A percentile compares a stretch with the other conserved stretches of the same genome.
Evolutionary conservation across 2,888 invertebrate species (phyloP).

Genomic region (Oligia fasciuncula): DNA sequence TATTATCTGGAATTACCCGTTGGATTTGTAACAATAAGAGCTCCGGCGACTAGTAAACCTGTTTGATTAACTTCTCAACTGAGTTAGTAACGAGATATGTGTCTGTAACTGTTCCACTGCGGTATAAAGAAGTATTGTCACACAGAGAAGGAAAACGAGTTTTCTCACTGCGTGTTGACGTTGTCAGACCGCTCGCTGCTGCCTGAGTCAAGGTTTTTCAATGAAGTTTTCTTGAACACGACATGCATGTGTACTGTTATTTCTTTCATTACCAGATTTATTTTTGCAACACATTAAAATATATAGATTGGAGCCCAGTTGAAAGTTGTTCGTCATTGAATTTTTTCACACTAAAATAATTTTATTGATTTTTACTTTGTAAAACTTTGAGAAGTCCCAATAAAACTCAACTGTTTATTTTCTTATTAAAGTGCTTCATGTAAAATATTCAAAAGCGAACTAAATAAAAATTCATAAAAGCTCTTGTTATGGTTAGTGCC

Average conservation of each 20-base stretch:
- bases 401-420: not conserved
- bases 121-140: not conserved
- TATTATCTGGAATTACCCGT: not conserved
- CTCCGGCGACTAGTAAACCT: not conserved
- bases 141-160: not conserved
- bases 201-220: not conserved
- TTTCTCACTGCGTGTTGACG: not conserved
- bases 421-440: conserved; percentile 15
- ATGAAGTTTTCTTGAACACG: not conserved
- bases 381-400: not conserved
- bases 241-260: not conserved
- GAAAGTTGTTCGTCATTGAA: too few relatives aligned
- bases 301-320: not conserved
- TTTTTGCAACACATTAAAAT: not conserved
- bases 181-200: not conserved
- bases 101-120: not conserved
- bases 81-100: not conserved
- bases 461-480: conserved; percentile 6
- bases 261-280: conserved; percentile 20
- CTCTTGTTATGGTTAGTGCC: conserved; percentile 12
- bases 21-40: not conserved
- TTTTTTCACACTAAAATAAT: not conserved
- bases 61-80: not conserved
- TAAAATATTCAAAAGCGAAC: not conserved
- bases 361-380: not conserved